Percentiles rank a stretch among this genome's conserved stretches.
Evolutionary conservation across 2,888 invertebrate species (phyloP).

Genomic region (Dryomyza anilis): DNA sequence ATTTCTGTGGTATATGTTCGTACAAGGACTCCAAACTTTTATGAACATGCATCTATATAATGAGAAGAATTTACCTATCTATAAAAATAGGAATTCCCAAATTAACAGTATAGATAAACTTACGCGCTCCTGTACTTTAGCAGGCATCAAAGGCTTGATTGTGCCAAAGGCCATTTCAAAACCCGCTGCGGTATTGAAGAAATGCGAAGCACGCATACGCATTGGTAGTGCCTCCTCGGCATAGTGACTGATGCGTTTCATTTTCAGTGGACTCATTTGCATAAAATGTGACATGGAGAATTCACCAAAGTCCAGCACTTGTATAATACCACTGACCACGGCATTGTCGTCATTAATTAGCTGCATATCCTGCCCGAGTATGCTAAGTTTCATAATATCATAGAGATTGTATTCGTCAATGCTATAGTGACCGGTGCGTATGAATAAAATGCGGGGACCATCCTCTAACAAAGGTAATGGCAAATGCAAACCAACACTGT

Average conservation of each 20-base stretch:
- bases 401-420: conserved; percentile 61
- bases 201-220: conserved; percentile 66
- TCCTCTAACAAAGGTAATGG: conserved; percentile 56
- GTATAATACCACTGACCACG: conserved; percentile 62
- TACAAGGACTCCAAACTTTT: conserved; percentile 66
- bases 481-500: conserved; percentile 40
- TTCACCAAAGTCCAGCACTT: conserved; percentile 66
- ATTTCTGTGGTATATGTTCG: conserved; percentile 65
- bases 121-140: conserved; percentile 68
- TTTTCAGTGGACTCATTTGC: conserved; percentile 66
- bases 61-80: not conserved
- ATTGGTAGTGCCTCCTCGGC: conserved; percentile 68
- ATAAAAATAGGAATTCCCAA: not conserved
- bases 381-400: conserved; percentile 64
- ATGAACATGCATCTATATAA: conserved; percentile 64
- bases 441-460: conserved; percentile 62
- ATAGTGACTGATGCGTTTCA: conserved; percentile 65
- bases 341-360: conserved; percentile 68
- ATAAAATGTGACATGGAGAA: conserved; percentile 64
- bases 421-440: conserved; percentile 62
- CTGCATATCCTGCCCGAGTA: conserved; percentile 66
- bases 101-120: not conserved
- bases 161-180: conserved; percentile 67
- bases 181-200: conserved; percentile 66
- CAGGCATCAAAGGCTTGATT: conserved; percentile 66